Evolutionary conservation across 2,113 vertebrate genomes (phyloP), one percentile per base, ranked within the genome.

Genomic region (Gobiocypris rarus): DNA sequence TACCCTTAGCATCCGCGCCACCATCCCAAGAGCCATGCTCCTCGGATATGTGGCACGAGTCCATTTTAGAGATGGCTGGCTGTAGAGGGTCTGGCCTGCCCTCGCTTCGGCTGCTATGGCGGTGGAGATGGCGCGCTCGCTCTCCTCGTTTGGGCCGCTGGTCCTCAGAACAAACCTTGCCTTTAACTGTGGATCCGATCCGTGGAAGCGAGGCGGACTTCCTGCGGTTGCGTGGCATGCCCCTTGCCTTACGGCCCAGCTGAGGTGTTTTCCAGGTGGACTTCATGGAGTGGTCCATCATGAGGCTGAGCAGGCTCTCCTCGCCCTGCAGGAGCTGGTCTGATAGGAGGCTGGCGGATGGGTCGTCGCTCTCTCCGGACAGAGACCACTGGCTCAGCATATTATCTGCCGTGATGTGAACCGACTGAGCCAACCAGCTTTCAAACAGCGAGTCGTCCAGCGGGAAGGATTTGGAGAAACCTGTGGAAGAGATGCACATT

Each of bases 301-400:
- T 97, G 50, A 98, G 96, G 91, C 96, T 97, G n/a, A 99, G 91
- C 86, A 99, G 90, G 1, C 94, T 98, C 92, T 98, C 96, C 92
- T 99, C 97, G 0, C 96, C 97, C 75, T 98, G 97, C 73, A 97
- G 93, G 50, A 99, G 95, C 92, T 99, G 97, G 90, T 98, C 96
- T 0, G 97, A 98, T 58, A 98, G 96, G 84, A 96, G 94, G 84
- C 96, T 96, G 0, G 95, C 94, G 0, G 95, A 94, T 56, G 95
- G 94, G 90, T 97, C 96, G 0, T 90, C 93, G 87, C 96, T 96
- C 83, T 95, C 94, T 0, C 94, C 94, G 84, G 94, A 96, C 70
- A 99, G 93, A 10, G 97, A 94, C 97, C 98, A 99, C 89, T 97
- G 96, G 22, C 96, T 96, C 94, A 97, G 95, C 96, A 98, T 95